These are phyloP conservation scores for Rousettus leschenaultii DNA, from an alignment of 2,113 vertebrate genomes.

Conservation along the genomic window DNA sequence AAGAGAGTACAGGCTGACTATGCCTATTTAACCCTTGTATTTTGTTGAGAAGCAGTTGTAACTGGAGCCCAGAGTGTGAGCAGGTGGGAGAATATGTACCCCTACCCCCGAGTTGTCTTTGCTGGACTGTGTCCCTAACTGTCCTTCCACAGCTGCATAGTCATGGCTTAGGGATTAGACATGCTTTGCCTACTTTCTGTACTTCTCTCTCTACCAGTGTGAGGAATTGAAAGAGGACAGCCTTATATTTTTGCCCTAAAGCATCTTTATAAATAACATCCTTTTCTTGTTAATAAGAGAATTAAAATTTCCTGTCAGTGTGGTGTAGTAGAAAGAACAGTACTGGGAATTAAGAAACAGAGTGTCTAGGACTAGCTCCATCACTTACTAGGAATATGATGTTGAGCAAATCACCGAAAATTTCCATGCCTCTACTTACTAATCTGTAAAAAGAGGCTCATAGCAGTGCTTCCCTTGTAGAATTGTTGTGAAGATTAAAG, in stretches of 20 bases:
- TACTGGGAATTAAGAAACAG: background rate
- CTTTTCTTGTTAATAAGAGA: constrained; percentile 23
- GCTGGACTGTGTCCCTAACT: background rate
- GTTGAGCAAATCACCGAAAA: constrained; percentile 11
- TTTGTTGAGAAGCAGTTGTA: constrained; percentile 13
- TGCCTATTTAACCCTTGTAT: background rate
- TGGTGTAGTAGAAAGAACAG: constrained; percentile 3
- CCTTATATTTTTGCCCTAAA: constrained; percentile 49
- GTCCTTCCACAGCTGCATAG: background rate
- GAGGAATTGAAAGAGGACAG: constrained; percentile 33
- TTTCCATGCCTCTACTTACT: background rate
- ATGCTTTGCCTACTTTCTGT: constrained; percentile 33
- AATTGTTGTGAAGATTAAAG: background rate
- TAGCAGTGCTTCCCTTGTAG: background rate
- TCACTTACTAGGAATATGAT: background rate
- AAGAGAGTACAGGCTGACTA: background rate
- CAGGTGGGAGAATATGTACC: background rate
- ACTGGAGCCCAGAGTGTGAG: background rate
- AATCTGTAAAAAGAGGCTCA: constrained; percentile 27
- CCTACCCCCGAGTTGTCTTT: background rate
- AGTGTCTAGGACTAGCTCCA: background rate
- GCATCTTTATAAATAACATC: constrained; percentile 44
- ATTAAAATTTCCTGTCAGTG: constrained; percentile 29
- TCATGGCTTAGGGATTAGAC: constrained; percentile 29
- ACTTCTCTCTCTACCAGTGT: background rate